These are phyloP conservation scores for Philaenus spumarius DNA, from an alignment of 1,140 invertebrate genomes.

Conservation along the genomic window DNA sequence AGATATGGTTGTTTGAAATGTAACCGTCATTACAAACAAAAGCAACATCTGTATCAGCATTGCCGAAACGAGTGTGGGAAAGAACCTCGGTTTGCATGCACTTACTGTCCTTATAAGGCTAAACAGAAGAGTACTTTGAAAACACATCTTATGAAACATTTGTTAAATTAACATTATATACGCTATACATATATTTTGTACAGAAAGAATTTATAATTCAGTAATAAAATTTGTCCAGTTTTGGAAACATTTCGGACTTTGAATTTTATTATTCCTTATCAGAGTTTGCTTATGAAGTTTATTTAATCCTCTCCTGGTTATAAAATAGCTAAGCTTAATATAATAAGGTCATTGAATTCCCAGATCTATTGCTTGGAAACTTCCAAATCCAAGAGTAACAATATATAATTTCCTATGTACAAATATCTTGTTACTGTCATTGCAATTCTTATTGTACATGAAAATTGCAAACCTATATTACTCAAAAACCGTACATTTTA, in stretches of 20 bases:
- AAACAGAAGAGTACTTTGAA: slow-evolving; percentile 11
- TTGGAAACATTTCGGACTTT: background rate
- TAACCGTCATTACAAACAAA: background rate
- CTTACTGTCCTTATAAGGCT: slow-evolving; percentile 8
- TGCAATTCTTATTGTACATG: background rate
- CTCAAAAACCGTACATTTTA: too few species aligned
- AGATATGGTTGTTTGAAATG: too few species aligned
- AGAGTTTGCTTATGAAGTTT: too few species aligned
- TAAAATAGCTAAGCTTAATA: too few species aligned
- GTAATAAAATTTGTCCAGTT: background rate
- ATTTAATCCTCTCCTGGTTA: too few species aligned
- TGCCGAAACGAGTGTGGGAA: slow-evolving; percentile 36
- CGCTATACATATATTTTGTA: background rate
- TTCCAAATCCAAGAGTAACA: too few species aligned
- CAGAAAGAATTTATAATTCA: background rate
- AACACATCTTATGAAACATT: slow-evolving; percentile 15
- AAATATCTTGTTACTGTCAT: background rate
- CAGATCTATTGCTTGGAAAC: too few species aligned
- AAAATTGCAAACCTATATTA: too few species aligned
- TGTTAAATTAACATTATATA: too few species aligned
- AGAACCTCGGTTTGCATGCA: slow-evolving; percentile 26
- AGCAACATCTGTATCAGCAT: slow-evolving; percentile 27
- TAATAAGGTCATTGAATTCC: too few species aligned
- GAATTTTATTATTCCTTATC: background rate
- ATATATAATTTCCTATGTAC: too few species aligned